A percentile compares a stretch with the other conserved stretches of the same genome.
phyloP scores from a whole-genome alignment of 2,113 vertebrate genomes.

The Boleophthalmus pectinirostris region DNA sequence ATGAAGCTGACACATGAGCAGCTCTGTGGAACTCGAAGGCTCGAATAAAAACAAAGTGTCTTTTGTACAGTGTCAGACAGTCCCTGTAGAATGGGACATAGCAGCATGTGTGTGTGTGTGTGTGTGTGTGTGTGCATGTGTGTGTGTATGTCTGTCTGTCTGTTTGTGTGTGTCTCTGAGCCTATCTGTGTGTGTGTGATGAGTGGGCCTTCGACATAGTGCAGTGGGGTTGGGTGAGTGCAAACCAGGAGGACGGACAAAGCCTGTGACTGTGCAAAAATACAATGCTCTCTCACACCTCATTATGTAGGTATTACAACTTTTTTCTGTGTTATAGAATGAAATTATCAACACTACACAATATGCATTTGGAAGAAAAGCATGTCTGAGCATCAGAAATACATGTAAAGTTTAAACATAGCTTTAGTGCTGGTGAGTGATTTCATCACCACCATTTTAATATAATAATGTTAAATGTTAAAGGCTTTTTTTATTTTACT shows the following conservation, averaged over 20 bases:
- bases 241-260: constrained; percentile 67
- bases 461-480: too few species aligned
- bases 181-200: constrained; percentile 57
- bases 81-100: constrained; percentile 49
- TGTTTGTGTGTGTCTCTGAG: constrained; percentile 47
- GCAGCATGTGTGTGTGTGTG: constrained; percentile 37
- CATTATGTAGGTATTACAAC: constrained; percentile 9
- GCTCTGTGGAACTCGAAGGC: constrained; percentile 45
- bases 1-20: constrained; percentile 41
- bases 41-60: constrained; percentile 61
- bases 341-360: too few species aligned
- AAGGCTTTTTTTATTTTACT: neutral
- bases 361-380: too few species aligned
- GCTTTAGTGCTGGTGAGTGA: too few species aligned
- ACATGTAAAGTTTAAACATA: too few species aligned
- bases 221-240: constrained; percentile 64
- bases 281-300: constrained; percentile 44
- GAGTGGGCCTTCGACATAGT: constrained; percentile 72
- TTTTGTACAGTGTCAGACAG: constrained; percentile 68
- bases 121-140: constrained; percentile 43
- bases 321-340: neutral
- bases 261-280: constrained; percentile 76
- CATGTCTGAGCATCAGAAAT: too few species aligned
- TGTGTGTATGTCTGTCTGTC: constrained; percentile 49
- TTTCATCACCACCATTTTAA: too few species aligned